Conservation (phyloP, 2,113 vertebrate species). For the Xenopus laevis region DNA sequence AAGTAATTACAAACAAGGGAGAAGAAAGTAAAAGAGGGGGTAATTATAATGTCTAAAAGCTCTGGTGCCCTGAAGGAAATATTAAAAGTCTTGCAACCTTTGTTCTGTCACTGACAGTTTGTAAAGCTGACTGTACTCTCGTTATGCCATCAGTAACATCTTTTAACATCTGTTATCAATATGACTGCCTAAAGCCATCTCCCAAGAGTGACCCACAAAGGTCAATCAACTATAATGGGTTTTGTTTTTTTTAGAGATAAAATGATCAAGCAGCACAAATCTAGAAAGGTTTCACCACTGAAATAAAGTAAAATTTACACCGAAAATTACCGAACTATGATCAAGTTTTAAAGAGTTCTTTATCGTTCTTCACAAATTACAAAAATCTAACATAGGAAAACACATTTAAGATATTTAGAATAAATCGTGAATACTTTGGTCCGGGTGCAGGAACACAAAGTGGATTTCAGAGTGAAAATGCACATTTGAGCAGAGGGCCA, state of each 20-base stretch:
- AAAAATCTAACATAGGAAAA: too few relatives aligned
- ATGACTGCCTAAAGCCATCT: slow-evolving; percentile 48
- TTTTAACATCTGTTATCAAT: slow-evolving; percentile 68
- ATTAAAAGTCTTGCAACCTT: slow-evolving; percentile 46
- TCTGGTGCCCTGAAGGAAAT: slow-evolving; percentile 56
- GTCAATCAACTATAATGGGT: slow-evolving; percentile 1
- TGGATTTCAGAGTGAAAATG: too few relatives aligned
- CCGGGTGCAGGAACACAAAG: too few relatives aligned
- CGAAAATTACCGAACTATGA: too few relatives aligned
- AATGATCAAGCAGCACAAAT: slow-evolving; percentile 15
- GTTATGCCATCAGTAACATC: slow-evolving; percentile 49
- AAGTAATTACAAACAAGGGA: slow-evolving; percentile 43
- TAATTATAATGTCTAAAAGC: slow-evolving; percentile 47
- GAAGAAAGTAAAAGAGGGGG: slow-evolving; percentile 58
- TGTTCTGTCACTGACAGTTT: slow-evolving; percentile 41
- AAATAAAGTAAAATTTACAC: too few relatives aligned
- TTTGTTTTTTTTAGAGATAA: not conserved
- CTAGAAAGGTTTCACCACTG: too few relatives aligned
- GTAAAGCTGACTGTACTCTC: slow-evolving; percentile 37
- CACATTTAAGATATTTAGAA: too few relatives aligned
- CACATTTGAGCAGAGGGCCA: too few relatives aligned
- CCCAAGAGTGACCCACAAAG: slow-evolving; percentile 18
- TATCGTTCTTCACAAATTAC: too few relatives aligned
- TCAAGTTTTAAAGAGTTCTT: too few relatives aligned
- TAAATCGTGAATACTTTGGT: too few relatives aligned